Conservation (phyloP, 1,140 invertebrate species). For the Drosophila sucinea region DNA sequence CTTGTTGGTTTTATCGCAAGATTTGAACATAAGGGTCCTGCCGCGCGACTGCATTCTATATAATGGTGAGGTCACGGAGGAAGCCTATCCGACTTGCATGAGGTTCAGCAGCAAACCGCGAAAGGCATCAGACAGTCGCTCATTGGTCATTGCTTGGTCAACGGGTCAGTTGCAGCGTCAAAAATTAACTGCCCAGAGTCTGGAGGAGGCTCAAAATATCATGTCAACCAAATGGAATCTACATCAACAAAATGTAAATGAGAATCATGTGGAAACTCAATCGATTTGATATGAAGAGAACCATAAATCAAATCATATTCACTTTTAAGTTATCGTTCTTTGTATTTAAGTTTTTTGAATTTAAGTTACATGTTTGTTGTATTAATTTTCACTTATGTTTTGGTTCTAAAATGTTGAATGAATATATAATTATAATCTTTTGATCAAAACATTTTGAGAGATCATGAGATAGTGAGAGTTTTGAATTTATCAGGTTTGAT, state of each 20-base stretch:
- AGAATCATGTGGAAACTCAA: not conserved
- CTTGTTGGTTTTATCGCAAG: not conserved
- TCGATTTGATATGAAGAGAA: no score
- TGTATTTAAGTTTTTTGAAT: no score
- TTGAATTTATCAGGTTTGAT: no score
- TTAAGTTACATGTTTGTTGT: no score
- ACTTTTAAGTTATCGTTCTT: no score
- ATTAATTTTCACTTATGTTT: no score
- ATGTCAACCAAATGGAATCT: not conserved
- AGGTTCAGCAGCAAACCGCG: not conserved
- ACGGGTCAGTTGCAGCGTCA: slow-evolving; percentile 20
- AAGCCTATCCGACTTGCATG: slow-evolving; percentile 29
- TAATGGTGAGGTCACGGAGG: not conserved
- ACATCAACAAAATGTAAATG: not conserved
- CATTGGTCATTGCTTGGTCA: slow-evolving; percentile 9
- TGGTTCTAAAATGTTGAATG: no score
- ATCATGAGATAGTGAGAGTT: no score
- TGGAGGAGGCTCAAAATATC: not conserved
- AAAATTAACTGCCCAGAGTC: not conserved
- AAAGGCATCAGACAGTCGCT: not conserved
- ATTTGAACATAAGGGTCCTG: not conserved
- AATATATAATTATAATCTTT: no score
- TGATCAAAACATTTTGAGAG: no score
- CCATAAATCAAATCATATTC: no score
- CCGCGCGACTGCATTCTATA: slow-evolving; percentile 21